Base-by-base conservation (phyloP, 2,113 vertebrate species). In the Muntiacus reevesi region DNA sequence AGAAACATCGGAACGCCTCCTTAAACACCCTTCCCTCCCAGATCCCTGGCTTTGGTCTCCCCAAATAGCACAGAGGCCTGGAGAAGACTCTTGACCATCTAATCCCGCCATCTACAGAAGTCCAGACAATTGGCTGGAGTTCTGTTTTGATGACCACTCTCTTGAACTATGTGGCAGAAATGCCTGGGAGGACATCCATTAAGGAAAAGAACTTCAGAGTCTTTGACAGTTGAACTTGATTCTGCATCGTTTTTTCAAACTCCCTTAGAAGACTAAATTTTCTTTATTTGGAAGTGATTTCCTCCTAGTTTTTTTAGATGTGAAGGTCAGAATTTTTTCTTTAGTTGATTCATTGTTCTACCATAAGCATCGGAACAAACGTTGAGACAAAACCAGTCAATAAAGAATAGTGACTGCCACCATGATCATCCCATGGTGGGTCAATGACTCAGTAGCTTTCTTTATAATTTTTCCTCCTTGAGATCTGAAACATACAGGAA, bases 221-320 rank as follows among this genome's bases (percentile, higher is more conserved):
- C 64, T 89, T 87, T n/a, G 67, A 62, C 47, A 91, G 83, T 60
- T 78, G 89, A 86, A 87, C n/a, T 95, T 64, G 11, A 54, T 60
- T 94, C 85, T 81, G 54, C 52, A 87, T 33, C 84, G n/a, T 92
- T 92, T 95, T 94, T 88, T 86, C 94, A 95, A 97, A 95, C 30
- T 62, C 76, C 60, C 28, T 89, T 60, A n/a, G 47, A 82, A 71
- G 74, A 59, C 28, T 84, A 28, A 94, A 47, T 94, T 93, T 93
- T 93, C 83, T 74, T 92, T 94, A 76, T 86, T 83, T 82, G 55
- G 33, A 71, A 87, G 40, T 93, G 33, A 52, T 95, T 89, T 96
- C 74, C 45, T 95, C 45, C 27, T 87, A 74, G n/a, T 40, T 36
- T 36, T 71, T 95, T 94, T 55, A 97, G 33, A 96, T 33, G 78